Evolutionary conservation across 2,888 invertebrate species (phyloP), one percentile per base, ranked within the genome.

Genomic region (Kryphioiulus occultus): DNA sequence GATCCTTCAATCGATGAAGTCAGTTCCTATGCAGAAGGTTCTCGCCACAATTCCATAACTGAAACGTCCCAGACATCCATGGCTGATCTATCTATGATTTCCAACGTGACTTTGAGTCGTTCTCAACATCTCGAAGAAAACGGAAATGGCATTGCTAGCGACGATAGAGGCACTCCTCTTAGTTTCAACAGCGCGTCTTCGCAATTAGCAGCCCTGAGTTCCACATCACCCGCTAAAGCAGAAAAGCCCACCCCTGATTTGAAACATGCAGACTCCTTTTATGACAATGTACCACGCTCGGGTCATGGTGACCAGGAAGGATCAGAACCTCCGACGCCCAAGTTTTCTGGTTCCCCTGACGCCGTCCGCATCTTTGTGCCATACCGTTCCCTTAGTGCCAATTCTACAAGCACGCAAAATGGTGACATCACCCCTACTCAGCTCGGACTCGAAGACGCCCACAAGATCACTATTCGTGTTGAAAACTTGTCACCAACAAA

Each of bases 61-160:
- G 96, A 96, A 91, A 96, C 96, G 32, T 96, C 96, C 90, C 95
- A 96, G 87, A 96, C 96, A 44, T 96, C 96, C 86, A 96, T 96
- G 0, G 96, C 96, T 0, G 96, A 96, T 91, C 93, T 96, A 88
- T 95, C 95, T 90, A 95, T 96, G 89, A 95, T 96, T 92, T 92
- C 92, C 94, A 83, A 89, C 86, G 89, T 89, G 42, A 90, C 90
- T 39, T 85, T 90, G 87, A 90, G 90, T 85, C 90, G 89, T 42
- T 88, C 89, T 26, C 89, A 89, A 82, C 83, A 87, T 42, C 47
- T 85, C 85, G 87, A 87, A 17, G 88, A 89, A 82, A 88, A 89
- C 32, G 89, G 88, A 22, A 88, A 88, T 53, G 89, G 87, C 68
- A 78, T 68, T 10, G 88, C 88, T 22, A 89, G 89, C 68, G 89